phyloP scores from a whole-genome alignment of 2,888 invertebrate genomes.

The Euzophera pinguis region DNA sequence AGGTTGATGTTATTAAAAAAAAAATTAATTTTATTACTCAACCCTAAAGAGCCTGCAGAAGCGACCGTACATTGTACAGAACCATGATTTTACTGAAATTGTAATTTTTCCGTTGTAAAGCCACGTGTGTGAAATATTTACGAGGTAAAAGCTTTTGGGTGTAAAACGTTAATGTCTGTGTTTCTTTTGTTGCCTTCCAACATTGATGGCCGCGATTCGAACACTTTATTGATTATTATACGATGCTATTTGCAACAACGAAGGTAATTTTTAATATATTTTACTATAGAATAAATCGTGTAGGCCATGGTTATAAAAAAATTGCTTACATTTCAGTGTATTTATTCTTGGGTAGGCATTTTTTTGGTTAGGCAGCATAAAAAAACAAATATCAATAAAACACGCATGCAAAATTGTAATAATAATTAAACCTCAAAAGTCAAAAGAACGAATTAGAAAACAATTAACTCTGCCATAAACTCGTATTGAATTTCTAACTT shows the following conservation, averaged over 20 bases:
- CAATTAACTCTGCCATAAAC: too few species aligned
- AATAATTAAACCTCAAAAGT: too few species aligned
- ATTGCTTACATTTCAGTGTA: too few species aligned
- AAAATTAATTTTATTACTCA: neutral
- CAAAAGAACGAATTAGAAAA: too few species aligned
- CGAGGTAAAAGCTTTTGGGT: slow-evolving; percentile 66
- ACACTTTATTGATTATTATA: slow-evolving; percentile 24
- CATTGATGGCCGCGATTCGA: slow-evolving; percentile 39
- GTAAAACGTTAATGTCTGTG: slow-evolving; percentile 61
- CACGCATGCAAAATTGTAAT: too few species aligned
- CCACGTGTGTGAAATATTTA: slow-evolving; percentile 51
- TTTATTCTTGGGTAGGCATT: too few species aligned
- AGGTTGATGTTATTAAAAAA: too few species aligned
- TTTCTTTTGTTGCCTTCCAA: slow-evolving; percentile 46
- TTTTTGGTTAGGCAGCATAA: too few species aligned
- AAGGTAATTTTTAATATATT: slow-evolving; percentile 15
- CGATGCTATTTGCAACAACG: too few species aligned
- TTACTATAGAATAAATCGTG: slow-evolving; percentile 15
- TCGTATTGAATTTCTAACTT: neutral
- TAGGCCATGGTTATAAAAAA: too few species aligned
- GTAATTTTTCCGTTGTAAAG: slow-evolving; percentile 28
- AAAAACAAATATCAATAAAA: too few species aligned
- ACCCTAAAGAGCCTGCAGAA: neutral
- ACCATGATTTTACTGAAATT: slow-evolving; percentile 5
- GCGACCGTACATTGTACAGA: neutral